phyloP scores from a whole-genome alignment of 2,113 vertebrate genomes.

The Laterallus jamaicensis region DNA sequence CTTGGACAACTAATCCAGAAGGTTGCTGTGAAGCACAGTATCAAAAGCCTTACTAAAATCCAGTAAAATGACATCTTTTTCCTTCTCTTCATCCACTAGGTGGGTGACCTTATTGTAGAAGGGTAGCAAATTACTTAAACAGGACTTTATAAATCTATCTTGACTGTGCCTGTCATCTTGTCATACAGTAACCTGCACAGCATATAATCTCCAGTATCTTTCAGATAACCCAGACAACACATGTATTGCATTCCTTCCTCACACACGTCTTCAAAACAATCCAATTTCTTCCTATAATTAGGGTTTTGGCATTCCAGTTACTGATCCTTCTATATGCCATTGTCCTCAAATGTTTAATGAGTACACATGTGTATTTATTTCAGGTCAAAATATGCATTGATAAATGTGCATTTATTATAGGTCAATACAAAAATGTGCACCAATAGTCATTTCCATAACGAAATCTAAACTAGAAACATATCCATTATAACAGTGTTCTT shows the following conservation, averaged over 20 bases:
- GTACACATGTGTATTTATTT: neutral
- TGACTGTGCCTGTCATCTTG: neutral
- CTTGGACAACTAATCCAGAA: neutral
- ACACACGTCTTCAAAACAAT: neutral
- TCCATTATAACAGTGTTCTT: neutral
- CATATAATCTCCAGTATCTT: neutral
- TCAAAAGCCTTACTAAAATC: neutral
- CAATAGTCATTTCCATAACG: neutral
- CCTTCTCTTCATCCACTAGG: neutral
- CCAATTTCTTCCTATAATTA: neutral
- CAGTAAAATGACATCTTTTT: neutral
- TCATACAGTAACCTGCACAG: neutral
- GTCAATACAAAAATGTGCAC: no score
- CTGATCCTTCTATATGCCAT: neutral
- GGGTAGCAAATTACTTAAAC: neutral
- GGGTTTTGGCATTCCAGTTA: neutral
- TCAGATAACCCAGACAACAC: neutral
- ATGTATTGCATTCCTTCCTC: neutral
- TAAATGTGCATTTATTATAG: no score
- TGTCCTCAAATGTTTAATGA: neutral
- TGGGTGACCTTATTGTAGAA: neutral
- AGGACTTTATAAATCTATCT: neutral
- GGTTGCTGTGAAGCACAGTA: neutral
- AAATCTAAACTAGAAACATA: neutral
- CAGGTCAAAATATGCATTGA: neutral